Evolutionary conservation across 2,888 invertebrate species (phyloP).

Genomic region (Brenthis hecate): DNA sequence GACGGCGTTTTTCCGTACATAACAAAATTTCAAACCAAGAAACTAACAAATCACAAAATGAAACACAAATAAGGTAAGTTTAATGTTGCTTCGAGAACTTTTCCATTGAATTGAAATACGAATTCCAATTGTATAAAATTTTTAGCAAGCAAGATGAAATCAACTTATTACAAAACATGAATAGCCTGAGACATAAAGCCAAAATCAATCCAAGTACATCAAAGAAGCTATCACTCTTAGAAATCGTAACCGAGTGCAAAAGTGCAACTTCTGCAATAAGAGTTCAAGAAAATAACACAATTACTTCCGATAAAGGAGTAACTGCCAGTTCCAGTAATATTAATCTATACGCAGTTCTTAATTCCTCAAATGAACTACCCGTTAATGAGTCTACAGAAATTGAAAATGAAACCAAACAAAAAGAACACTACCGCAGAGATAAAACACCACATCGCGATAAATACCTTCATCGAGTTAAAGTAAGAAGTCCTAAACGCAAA

Average conservation of each 20-base stretch:
- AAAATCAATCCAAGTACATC: slow-evolving; percentile 52
- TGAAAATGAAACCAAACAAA: slow-evolving; percentile 38
- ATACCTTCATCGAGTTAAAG: slow-evolving; percentile 62
- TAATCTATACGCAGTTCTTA: slow-evolving; percentile 49
- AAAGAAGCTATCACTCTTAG: slow-evolving; percentile 47
- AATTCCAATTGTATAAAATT: neutral
- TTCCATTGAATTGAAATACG: neutral
- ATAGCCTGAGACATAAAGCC: slow-evolving; percentile 47
- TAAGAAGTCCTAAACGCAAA: slow-evolving; percentile 66
- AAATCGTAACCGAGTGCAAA: slow-evolving; percentile 52
- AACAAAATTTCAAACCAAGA: slow-evolving; percentile 53
- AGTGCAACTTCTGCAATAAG: slow-evolving; percentile 44
- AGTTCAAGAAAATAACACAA: slow-evolving; percentile 38
- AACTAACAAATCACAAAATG: slow-evolving; percentile 52
- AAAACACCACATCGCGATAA: slow-evolving; percentile 54
- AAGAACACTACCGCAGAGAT: slow-evolving; percentile 44
- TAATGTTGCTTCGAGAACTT: neutral
- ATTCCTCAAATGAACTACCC: slow-evolving; percentile 13
- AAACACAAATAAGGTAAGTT: slow-evolving; percentile 56
- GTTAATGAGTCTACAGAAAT: slow-evolving; percentile 25
- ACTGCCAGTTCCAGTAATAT: slow-evolving; percentile 59
- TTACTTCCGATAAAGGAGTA: slow-evolving; percentile 56
- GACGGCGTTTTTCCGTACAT: slow-evolving; percentile 69
- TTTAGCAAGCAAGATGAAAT: slow-evolving; percentile 48
- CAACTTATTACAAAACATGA: slow-evolving; percentile 43